Evolutionary conservation across 2,888 invertebrate genomes (phyloP).

Genomic region (Adelphocoris suturalis): DNA sequence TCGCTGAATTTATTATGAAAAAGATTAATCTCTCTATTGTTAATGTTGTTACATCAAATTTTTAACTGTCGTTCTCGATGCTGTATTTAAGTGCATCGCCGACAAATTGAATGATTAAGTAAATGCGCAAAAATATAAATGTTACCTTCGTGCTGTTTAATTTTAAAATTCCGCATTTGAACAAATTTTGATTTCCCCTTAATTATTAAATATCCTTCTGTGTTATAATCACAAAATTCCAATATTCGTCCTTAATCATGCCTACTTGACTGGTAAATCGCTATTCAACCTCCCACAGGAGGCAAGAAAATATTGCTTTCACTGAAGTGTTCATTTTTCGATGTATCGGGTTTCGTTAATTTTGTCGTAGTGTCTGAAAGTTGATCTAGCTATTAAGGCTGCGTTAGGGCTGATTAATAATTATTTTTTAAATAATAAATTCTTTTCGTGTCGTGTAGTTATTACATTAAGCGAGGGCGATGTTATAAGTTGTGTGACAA

Average conservation of each 20-base stretch:
- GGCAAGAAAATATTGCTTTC: background rate
- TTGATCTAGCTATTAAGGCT: constrained; percentile 38
- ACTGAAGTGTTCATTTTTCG: constrained; percentile 32
- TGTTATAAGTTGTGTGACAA: background rate
- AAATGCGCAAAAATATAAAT: background rate
- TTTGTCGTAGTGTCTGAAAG: constrained; percentile 32
- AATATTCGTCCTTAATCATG: background rate
- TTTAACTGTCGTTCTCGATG: constrained; percentile 18
- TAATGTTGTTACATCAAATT: background rate
- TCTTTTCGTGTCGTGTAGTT: background rate
- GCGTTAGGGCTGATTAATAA: background rate
- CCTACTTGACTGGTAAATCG: background rate
- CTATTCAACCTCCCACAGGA: background rate
- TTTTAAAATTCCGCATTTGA: background rate
- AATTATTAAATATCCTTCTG: background rate
- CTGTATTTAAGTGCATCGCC: background rate
- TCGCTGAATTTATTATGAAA: background rate
- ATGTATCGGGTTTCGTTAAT: background rate
- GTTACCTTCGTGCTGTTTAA: constrained; percentile 5
- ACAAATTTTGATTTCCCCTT: background rate
- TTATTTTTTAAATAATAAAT: constrained; percentile 6
- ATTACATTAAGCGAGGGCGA: background rate
- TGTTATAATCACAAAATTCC: background rate
- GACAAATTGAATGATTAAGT: background rate
- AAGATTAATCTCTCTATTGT: background rate